Evolutionary conservation across 2,888 invertebrate genomes (phyloP).

Genomic region (Muschampia plurimacula): DNA sequence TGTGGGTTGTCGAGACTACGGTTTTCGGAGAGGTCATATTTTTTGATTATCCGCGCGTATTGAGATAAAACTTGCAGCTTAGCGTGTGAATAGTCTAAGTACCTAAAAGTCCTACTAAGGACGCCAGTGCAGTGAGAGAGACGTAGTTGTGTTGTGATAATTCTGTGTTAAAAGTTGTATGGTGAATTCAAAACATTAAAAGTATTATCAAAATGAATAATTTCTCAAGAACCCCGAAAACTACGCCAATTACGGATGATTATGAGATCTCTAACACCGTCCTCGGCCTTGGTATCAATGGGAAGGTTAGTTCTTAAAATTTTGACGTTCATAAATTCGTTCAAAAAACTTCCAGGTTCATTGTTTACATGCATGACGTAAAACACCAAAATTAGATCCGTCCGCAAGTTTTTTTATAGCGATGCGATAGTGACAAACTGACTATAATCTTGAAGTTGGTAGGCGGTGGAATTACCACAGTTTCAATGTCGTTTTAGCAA

Average conservation of each 20-base stretch:
- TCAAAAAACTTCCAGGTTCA: conserved; percentile 32
- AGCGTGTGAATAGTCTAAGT: conserved; percentile 11
- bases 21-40: neutral
- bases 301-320: conserved; percentile 87
- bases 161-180: conserved; percentile 47
- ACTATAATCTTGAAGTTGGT: conserved; percentile 7
- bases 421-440: conserved; percentile 9
- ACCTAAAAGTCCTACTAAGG: conserved; percentile 12
- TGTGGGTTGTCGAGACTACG: neutral
- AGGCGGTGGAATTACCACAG: conserved; percentile 17
- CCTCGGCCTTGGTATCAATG: conserved; percentile 98
- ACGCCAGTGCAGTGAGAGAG: conserved; percentile 17
- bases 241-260: conserved; percentile 94
- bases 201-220: conserved; percentile 66
- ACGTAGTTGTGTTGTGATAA: conserved; percentile 50
- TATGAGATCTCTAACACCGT: conserved; percentile 97
- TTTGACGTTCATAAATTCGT: conserved; percentile 11
- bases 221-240: conserved; percentile 87
- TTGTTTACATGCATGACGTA: conserved; percentile 61
- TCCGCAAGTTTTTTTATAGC: conserved; percentile 35
- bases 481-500: conserved; percentile 37
- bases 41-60: conserved; percentile 19
- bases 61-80: conserved; percentile 39
- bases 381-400: conserved; percentile 50
- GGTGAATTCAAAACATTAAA: conserved; percentile 26